Base-by-base conservation (phyloP, 2,113 vertebrate species). In the Aphyosemion australe region DNA sequence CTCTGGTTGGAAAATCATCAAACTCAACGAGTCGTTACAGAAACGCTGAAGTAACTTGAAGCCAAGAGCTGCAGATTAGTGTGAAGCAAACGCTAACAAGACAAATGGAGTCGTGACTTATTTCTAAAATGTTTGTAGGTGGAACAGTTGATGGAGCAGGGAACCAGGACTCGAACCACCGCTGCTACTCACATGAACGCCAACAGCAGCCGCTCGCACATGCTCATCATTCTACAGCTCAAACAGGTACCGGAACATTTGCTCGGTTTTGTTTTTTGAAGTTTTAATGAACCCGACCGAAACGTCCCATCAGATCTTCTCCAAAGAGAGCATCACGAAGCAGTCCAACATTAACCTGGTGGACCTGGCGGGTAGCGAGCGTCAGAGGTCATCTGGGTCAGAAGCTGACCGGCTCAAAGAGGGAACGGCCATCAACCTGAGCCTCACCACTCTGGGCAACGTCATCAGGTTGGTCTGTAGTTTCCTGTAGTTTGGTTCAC, bases 161-260 rank as follows among this genome's bases (percentile, higher is more conserved):
- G 95, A 1, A 94, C 90, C 12, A 93, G 92, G 76, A 91, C 92
- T 6, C 91, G 96, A 78, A 96, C 93, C 70, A 96, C 94, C 0
- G 94, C 94, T 0, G 88, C 94, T 8, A 96, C 95, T 26, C 91
- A 88, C 82, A 92, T 95, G 91, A 97, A 96, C 1, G 85, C 93
- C 81, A 94, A 89, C 87, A 96, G 96, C 88, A 97, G 96, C 66
- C 92, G 94, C 13, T 96, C 94, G 2, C 96, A 97, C 81, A 94
- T 97, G 95, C 91, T 96, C 62, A 92, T 95, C 56, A 92, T 92
- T 61, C 84, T 96, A n/a, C 94, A 94, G 68, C 91, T 95, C 72
- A 94, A 94, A 82, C 95, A 95, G 95, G 94, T 93, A 42, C 39
- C 19, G 15, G 4, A 6, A 19, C 4, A 37, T 37, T 37, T 37